phyloP scores from a whole-genome alignment of 30 jellyfish, hydroid and myxozoan species.

The Pseudorhiza aurosa region DNA sequence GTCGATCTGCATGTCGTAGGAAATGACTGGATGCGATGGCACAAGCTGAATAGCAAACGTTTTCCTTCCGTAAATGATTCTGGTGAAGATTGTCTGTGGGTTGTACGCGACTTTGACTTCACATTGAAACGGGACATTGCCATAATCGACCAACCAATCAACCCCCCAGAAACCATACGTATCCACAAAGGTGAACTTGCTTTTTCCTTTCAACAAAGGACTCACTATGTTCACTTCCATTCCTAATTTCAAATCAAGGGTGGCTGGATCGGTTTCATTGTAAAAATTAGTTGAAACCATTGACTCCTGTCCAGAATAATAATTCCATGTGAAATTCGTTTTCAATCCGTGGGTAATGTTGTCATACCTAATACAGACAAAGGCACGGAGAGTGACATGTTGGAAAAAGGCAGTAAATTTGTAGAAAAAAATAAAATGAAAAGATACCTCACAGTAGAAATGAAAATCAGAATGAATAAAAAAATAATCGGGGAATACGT shows the following conservation, averaged over 20 bases:
- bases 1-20: slow-evolving; percentile 28
- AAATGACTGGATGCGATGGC: slow-evolving; percentile 55
- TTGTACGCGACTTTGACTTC: slow-evolving; percentile 71
- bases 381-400: too few species aligned
- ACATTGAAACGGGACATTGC: slow-evolving; percentile 17
- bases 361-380: slow-evolving; percentile 58
- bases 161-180: slow-evolving; percentile 93
- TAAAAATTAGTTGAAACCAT: slow-evolving; percentile 44
- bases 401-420: background rate
- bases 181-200: slow-evolving; percentile 53
- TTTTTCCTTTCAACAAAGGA: slow-evolving; percentile 29
- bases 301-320: slow-evolving; percentile 59
- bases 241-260: slow-evolving; percentile 88
- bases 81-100: slow-evolving; percentile 55
- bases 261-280: slow-evolving; percentile 87
- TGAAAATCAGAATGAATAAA: background rate
- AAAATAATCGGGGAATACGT: slow-evolving; percentile 8
- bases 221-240: slow-evolving; percentile 27
- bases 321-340: slow-evolving; percentile 66
- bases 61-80: slow-evolving; percentile 17
- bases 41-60: slow-evolving; percentile 46
- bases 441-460: background rate
- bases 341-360: slow-evolving; percentile 72
- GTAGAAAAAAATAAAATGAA: background rate
- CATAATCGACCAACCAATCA: slow-evolving; percentile 46